Conservation (phyloP, 37 sponge, comb jelly and placozoan genomes). For the Amphimedon queenslandica region DNA sequence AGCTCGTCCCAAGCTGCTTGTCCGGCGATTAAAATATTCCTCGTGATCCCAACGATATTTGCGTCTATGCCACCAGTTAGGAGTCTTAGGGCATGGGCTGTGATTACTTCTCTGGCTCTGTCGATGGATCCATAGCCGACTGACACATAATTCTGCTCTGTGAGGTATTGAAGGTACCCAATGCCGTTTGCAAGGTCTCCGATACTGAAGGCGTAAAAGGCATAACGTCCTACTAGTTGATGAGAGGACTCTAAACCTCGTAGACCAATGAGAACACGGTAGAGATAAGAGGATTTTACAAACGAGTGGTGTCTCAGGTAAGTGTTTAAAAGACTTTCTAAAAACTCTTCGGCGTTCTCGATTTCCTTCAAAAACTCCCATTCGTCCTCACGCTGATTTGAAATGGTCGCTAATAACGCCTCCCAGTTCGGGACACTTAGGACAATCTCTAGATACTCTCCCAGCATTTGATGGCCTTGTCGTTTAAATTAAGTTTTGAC, state of each 20-base stretch:
- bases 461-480: constrained; percentile 32
- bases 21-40: constrained; percentile 47
- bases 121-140: constrained; percentile 45
- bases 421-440: constrained; percentile 51
- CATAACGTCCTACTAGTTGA: constrained; percentile 30
- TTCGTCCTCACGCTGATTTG: constrained; percentile 60
- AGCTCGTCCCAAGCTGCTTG: constrained; percentile 48
- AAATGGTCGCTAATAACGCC: constrained; percentile 50
- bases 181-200: constrained; percentile 67
- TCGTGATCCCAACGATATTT: constrained; percentile 45
- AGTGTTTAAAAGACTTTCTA: constrained; percentile 47
- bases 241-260: constrained; percentile 15
- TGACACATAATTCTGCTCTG: constrained; percentile 51
- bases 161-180: constrained; percentile 45
- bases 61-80: constrained; percentile 71
- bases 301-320: constrained; percentile 49
- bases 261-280: constrained; percentile 67
- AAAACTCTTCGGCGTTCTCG: background rate
- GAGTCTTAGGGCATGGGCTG: constrained; percentile 68
- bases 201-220: constrained; percentile 68
- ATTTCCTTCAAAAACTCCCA: constrained; percentile 63
- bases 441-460: constrained; percentile 60
- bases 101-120: constrained; percentile 73
- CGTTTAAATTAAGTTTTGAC: constrained; percentile 11
- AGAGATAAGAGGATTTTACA: constrained; percentile 67